Evolutionary conservation across 1,140 invertebrate genomes (phyloP), one percentile per base, ranked within the genome.

Genomic region (Anoplophora glabripennis): DNA sequence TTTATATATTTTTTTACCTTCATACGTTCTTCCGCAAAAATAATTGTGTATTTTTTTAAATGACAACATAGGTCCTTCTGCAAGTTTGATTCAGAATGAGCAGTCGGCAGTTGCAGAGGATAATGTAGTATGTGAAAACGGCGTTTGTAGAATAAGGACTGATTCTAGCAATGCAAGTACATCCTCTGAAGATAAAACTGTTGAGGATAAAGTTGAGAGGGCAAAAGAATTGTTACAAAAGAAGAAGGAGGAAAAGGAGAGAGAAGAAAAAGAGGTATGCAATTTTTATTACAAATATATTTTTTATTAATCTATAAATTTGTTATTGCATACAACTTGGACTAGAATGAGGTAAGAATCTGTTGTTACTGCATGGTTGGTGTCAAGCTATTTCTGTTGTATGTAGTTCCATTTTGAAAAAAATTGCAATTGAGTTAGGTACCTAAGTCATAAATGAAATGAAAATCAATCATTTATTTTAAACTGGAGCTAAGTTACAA

Each of bases 251-350:
- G 76, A 81, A 64, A 86, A 89, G 67, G 75, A 75, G 21, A 74
- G 79, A 36, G 82, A 89, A 63, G 86, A 90, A 66, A 83, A 84
- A 68, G 80, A 86, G 75, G 77, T 80, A 73, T 41, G 28, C n/a
- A n/a, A 28, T 28, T 28, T 28, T 28, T 28, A 28, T 28, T 28
- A 28, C 5, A 28, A 28, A 28, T n/a, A n/a, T n/a, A n/a, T n/a
- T n/a, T n/a, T n/a, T n/a, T n/a, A n/a, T n/a, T n/a, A n/a, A 28
- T 5, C 21, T 28, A 28, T n/a, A 28, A 28, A 3, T 28, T 28
- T 28, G 5, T 28, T 28, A 5, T 28, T 28, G 21, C 21, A 3
- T 28, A 2, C 21, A 28, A 28, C 5, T 28, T 28, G 21, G 21
- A 28, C 5, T 28, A 28, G 21, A 28, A 3, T 28, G 21, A 3